These are phyloP conservation scores for Hypocryptadius cinnamomeus DNA, from an alignment of 2,113 vertebrate genomes.

Conservation along the genomic window DNA sequence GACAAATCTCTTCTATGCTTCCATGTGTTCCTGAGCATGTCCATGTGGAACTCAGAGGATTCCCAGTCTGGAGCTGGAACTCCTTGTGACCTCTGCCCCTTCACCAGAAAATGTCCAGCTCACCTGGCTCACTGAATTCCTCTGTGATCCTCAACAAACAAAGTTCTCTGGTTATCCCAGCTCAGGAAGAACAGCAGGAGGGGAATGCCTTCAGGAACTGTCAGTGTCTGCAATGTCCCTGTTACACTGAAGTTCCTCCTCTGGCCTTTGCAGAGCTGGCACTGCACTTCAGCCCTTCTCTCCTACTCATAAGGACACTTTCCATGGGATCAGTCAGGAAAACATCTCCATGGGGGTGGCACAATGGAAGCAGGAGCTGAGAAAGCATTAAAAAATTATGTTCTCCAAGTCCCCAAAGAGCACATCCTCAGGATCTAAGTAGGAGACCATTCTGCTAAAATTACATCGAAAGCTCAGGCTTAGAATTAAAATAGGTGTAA, in stretches of 20 bases:
- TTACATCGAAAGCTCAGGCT: background rate
- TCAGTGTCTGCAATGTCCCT: background rate
- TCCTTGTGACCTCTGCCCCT: background rate
- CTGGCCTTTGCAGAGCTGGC: background rate
- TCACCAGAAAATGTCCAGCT: background rate
- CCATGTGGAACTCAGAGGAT: background rate
- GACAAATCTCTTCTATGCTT: background rate
- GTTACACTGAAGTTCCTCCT: background rate
- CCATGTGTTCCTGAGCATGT: background rate
- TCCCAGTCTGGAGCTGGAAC: background rate
- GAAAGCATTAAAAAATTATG: rapidly evolving
- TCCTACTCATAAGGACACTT: background rate
- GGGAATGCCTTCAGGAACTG: background rate
- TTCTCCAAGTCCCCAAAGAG: background rate
- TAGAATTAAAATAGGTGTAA: background rate
- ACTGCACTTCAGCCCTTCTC: background rate
- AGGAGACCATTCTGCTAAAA: background rate
- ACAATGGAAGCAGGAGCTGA: background rate
- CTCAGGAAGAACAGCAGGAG: background rate
- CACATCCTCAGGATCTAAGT: background rate
- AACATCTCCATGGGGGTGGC: background rate
- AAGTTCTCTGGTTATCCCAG: background rate
- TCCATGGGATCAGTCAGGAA: background rate
- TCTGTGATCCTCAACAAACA: background rate
- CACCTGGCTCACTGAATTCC: background rate